phyloP scores from a whole-genome alignment of 2,888 invertebrate species.

The Atherix ibis region DNA sequence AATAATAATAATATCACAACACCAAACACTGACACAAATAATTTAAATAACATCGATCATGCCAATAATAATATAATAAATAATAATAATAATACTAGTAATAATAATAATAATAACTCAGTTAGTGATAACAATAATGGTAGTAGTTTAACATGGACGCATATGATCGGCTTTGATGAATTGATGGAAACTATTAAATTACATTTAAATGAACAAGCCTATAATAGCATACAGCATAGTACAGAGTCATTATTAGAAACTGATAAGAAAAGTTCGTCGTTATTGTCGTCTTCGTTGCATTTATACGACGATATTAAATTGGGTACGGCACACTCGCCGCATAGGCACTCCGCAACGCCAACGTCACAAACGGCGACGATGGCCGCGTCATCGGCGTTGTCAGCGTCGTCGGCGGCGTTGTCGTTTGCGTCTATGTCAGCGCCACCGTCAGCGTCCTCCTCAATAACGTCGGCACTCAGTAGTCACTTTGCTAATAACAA shows the following conservation, averaged over 20 bases:
- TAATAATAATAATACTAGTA: no score
- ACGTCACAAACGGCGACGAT: slow-evolving; percentile 1
- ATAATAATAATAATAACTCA: no score
- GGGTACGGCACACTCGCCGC: no score
- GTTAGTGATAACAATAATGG: slow-evolving; percentile 18
- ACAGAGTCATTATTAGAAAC: slow-evolving; percentile 1
- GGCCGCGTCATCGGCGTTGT: background rate
- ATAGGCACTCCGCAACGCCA: no score
- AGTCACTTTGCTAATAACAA: slow-evolving; percentile 6
- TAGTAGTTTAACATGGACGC: slow-evolving; percentile 16
- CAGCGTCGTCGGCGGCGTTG: background rate
- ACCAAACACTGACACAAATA: slow-evolving; percentile 9
- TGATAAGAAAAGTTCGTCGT: slow-evolving; percentile 7
- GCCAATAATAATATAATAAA: no score
- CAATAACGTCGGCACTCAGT: slow-evolving; percentile 6
- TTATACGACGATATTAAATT: no score
- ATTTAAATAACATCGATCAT: slow-evolving; percentile 9
- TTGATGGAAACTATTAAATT: slow-evolving; percentile 26
- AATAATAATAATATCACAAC: slow-evolving; percentile 5
- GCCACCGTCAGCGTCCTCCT: slow-evolving; percentile 2
- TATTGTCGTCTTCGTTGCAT: no score
- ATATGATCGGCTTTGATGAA: no score
- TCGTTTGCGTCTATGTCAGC: background rate
- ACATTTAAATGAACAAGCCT: slow-evolving; percentile 25
- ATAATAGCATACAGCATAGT: background rate